These are phyloP conservation scores for Tachuris rubrigastra DNA, from an alignment of 2,113 vertebrate species.

Conservation along the genomic window DNA sequence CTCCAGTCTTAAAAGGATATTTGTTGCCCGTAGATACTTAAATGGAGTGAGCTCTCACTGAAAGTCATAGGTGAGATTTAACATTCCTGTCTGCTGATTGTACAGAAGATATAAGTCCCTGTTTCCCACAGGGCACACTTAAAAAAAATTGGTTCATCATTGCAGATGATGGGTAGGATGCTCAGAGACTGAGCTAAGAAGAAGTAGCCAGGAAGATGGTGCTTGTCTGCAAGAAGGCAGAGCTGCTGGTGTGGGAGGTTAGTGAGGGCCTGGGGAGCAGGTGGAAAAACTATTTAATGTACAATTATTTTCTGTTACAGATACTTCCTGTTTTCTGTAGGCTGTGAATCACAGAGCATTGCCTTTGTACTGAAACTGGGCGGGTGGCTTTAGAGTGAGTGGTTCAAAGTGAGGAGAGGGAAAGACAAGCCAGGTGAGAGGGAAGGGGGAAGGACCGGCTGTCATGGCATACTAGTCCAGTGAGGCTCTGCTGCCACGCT, in stretches of 20 bases:
- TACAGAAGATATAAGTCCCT: background rate
- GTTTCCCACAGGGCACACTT: background rate
- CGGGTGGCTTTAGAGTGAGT: background rate
- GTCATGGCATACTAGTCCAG: background rate
- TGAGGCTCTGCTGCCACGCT: constrained; percentile 53
- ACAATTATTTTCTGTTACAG: background rate
- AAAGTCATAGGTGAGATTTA: background rate
- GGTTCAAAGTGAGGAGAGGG: background rate
- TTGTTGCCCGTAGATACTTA: background rate
- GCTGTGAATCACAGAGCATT: background rate
- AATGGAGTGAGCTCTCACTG: background rate
- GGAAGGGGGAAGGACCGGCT: background rate
- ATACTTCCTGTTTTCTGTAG: background rate
- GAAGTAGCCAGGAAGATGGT: background rate
- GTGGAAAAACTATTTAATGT: background rate
- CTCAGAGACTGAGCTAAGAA: background rate
- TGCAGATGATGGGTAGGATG: background rate
- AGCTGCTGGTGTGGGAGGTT: accelerated
- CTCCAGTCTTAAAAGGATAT: background rate
- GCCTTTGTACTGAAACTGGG: background rate
- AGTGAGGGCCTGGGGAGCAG: background rate
- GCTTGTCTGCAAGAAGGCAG: background rate
- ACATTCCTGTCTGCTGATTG: background rate
- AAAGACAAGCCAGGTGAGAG: background rate
- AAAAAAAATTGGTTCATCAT: background rate